Evolutionary conservation across 2,113 vertebrate genomes (phyloP), one percentile per base, ranked within the genome.

Genomic region (Loxodonta africana): DNA sequence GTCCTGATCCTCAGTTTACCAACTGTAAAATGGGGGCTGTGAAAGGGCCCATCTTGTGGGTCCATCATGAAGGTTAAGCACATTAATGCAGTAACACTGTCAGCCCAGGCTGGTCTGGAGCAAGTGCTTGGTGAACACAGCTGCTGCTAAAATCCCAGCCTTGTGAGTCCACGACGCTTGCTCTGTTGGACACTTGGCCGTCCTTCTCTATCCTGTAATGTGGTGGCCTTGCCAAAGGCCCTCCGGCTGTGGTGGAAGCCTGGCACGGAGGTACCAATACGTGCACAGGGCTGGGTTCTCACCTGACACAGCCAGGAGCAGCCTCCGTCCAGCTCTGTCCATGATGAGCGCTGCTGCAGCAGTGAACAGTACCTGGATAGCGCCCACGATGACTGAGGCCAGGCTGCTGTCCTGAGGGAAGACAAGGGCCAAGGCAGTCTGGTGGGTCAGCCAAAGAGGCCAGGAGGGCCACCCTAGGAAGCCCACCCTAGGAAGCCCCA

Each of bases 231-330:
- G 28, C 53, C 20, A 51, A 18, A 82, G 30, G 30, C 90, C 53
- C 83, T 65, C 63, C 25, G 15, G 88, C 25, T 30, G 44, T 2
- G 1, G 23, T 41, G 25, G 83, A 53, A 46, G 78, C 41, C 25
- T n/a, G 67, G 85, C 25, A 51, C 2, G 33, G 37, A 48, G 30
- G 20, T 8, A 33, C 60, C 4, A 44, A 10, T 1, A 1, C 30
- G 7, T 26, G 28, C 86, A 69, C 8, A 9, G n/a, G 84, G 67
- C 48, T 21, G 57, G 44, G 60, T 41, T 46, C 5, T 44, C 96
- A 99, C 99, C 99, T 98, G 99, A 99, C 87, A 99, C 21, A 53
- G 98, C 80, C 51, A 99, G 99, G 0, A 99, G 99, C 83, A 99
- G 74, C 97, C 99, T 99, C 83, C 99, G 98, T 71, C 99, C 99